Conservation (phyloP, 2,113 vertebrate genomes). For the Bos javanicus region DNA sequence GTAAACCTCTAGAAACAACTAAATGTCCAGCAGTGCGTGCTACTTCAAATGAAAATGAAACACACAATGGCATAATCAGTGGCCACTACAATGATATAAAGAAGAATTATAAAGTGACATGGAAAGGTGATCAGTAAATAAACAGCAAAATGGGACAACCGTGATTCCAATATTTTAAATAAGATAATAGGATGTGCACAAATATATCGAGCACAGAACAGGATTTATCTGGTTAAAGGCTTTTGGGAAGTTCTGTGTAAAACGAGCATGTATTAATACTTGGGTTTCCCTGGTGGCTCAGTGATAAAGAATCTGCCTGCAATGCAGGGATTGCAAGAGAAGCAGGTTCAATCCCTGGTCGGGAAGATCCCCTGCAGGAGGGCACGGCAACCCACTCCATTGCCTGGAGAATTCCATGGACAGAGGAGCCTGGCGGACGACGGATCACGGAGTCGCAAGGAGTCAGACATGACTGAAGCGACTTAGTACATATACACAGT, state of each 20-base stretch:
- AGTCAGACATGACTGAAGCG: not conserved
- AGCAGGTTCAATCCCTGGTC: not conserved
- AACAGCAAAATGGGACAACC: not conserved
- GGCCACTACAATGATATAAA: not conserved
- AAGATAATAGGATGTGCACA: not conserved
- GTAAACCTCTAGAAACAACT: slow-evolving; percentile 16
- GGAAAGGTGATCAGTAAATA: not conserved
- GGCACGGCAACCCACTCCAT: not conserved
- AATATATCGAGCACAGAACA: not conserved
- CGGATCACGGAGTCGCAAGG: not conserved
- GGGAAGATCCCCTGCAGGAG: not conserved
- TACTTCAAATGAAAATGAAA: not conserved
- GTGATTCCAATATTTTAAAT: not conserved
- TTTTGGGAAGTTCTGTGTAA: not conserved
- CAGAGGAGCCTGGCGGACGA: not conserved
- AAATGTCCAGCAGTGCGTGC: not conserved
- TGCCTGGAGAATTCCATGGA: not conserved
- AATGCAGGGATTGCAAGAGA: not conserved
- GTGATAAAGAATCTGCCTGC: not conserved
- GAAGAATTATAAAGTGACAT: not conserved
- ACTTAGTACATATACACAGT: not conserved
- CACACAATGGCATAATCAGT: not conserved
- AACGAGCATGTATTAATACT: not conserved
- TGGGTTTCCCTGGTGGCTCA: not conserved
- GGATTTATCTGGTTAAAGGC: not conserved